Conservation (phyloP, 2,888 invertebrate genomes). For the Cordylochernes scorpioides region DNA sequence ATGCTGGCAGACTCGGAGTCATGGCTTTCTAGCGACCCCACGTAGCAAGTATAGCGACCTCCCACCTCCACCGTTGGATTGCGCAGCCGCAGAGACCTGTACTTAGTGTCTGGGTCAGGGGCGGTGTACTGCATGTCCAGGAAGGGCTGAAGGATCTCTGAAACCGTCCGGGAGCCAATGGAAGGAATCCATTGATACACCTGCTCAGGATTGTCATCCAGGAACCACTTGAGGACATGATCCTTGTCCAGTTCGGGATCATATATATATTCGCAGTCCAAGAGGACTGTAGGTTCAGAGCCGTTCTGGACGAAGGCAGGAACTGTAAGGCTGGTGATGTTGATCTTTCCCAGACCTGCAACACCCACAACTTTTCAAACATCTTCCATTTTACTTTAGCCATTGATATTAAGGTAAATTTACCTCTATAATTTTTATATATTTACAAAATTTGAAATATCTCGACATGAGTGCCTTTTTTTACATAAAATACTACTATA, state of each 20-base stretch:
- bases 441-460: too few species aligned
- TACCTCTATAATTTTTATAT: too few species aligned
- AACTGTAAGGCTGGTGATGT: slow-evolving; percentile 11
- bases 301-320: slow-evolving; percentile 14
- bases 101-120: slow-evolving; percentile 7
- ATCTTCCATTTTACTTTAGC: too few species aligned
- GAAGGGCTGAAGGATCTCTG: slow-evolving; percentile 10
- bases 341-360: too few species aligned
- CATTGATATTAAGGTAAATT: too few species aligned
- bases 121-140: slow-evolving; percentile 11
- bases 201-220: slow-evolving; percentile 14
- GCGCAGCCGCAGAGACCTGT: slow-evolving; percentile 12
- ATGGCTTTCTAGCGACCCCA: slow-evolving; percentile 11
- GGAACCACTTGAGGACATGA: slow-evolving; percentile 15
- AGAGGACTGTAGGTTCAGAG: slow-evolving; percentile 12
- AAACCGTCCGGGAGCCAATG: slow-evolving; percentile 9
- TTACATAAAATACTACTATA: too few species aligned
- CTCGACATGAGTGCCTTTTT: too few species aligned
- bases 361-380: too few species aligned
- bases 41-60: slow-evolving; percentile 14
- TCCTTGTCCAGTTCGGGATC: slow-evolving; percentile 5
- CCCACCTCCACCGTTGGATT: slow-evolving; percentile 14
- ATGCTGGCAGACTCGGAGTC: slow-evolving; percentile 12
- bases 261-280: slow-evolving; percentile 15
- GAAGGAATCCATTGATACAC: slow-evolving; percentile 16